These are phyloP conservation scores for Anguilla pacifica DNA, from an alignment of 2,797 vertebrate genomes.

Conservation along the genomic window DNA sequence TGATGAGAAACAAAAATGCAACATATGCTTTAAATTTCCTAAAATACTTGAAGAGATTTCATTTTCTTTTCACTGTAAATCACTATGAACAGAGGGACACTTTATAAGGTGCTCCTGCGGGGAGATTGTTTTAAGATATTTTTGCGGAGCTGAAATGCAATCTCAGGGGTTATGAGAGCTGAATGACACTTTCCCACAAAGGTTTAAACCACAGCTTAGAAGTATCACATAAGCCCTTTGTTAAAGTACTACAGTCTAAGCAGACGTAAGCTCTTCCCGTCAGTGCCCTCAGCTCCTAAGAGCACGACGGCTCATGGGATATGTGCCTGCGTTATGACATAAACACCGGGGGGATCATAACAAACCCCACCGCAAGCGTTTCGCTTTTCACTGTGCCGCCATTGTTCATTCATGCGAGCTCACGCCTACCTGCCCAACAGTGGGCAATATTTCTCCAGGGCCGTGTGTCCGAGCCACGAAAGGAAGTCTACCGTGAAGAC, in stretches of 20 bases:
- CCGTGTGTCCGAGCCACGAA: not conserved
- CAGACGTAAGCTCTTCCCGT: not conserved
- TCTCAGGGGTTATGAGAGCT: not conserved
- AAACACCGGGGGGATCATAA: not conserved
- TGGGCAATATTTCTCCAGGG: not conserved
- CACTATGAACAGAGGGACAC: not conserved
- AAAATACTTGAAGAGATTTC: not conserved
- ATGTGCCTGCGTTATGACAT: not conserved
- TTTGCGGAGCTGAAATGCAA: not conserved
- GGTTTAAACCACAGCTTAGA: not conserved
- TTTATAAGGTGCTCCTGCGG: not conserved
- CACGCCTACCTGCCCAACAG: not conserved
- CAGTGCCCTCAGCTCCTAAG: not conserved
- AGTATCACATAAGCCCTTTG: not conserved
- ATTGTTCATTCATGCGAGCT: not conserved
- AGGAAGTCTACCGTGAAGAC: not conserved
- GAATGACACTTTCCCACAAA: not conserved
- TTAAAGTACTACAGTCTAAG: not conserved
- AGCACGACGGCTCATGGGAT: not conserved
- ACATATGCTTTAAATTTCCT: not conserved
- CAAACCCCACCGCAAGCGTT: not conserved
- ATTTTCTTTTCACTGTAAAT: too few relatives aligned
- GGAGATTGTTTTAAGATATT: constrained; percentile 7
- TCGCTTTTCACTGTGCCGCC: not conserved
- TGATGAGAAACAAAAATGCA: not conserved